Base-by-base conservation (phyloP, 1,140 invertebrate species). In the Aphidius gifuensis region DNA sequence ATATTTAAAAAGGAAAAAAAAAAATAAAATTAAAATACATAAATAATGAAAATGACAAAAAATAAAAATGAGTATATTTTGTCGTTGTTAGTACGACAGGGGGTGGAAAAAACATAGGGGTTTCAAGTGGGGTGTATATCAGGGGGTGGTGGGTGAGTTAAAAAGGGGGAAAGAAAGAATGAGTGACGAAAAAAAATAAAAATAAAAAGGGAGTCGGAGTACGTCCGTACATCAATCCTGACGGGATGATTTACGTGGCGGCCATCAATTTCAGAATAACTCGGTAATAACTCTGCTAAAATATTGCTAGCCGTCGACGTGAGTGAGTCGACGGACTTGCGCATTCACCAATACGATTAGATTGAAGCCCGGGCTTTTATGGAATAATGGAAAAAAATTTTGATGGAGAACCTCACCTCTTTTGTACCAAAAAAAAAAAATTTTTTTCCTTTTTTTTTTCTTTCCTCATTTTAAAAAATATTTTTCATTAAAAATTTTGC, bases 231-330 rank as follows among this genome's bases (percentile, higher is more conserved):
- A 73, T 75, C 70, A 73, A 73, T 75, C 66, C 69, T 67, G 70
- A 70, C 71, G 69, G 69, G 67, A 75, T 73, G 73, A 75, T 75
- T 73, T 75, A 75, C 73, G 69, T 65, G 70, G 69, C 70, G 66
- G 69, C 73, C 73, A 73, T 74, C 71, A 73, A 72, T 73, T 73
- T 70, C 69, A 72, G 70, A 74, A 74, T 74, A 74, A 74, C 71
- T 73, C 69, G 73, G 71, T 74, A 74, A 74, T 74, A 73, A 74
- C 73, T 74, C 65, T 59, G 64, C 70, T 73, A 72, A 72, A 72
- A 69, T 70, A 72, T 70, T 69, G 66, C 69, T 59, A 56, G 47
- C 57, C 64, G 69, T 60, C 65, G 64, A 64, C 67, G 61, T 65
- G 61, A 69, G 66, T 69, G 66, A 69, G 65, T 66, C 57, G 62